Percentiles rank a stretch among this genome's conserved stretches.
These are phyloP conservation scores for Danio aesculapii DNA, from an alignment of 2,797 vertebrate species.

Conservation along the genomic window DNA sequence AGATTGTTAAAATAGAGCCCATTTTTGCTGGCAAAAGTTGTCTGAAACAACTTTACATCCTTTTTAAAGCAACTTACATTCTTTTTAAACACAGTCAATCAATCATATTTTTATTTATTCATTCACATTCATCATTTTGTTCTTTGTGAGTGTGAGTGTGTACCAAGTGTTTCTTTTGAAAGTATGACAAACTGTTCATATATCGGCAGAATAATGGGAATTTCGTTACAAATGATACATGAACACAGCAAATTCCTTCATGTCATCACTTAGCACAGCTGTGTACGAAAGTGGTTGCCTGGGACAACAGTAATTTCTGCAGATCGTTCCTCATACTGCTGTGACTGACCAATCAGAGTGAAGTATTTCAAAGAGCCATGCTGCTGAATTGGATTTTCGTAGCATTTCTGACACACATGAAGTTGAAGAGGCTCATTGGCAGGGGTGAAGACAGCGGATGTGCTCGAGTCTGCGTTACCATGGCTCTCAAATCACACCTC, in stretches of 20 bases:
- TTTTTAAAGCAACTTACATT: too few relatives aligned
- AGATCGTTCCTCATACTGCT: not conserved
- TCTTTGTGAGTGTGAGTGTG: too few relatives aligned
- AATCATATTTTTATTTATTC: too few relatives aligned
- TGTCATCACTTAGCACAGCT: not conserved
- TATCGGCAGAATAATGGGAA: not conserved
- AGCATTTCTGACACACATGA: conserved; percentile 8
- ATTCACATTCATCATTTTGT: too few relatives aligned
- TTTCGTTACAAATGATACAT: not conserved
- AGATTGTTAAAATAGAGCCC: too few relatives aligned
- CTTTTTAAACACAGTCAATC: too few relatives aligned
- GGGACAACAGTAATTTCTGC: not conserved
- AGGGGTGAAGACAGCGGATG: conserved; percentile 18
- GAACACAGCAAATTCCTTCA: not conserved
- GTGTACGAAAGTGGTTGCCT: not conserved
- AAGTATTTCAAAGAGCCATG: not conserved
- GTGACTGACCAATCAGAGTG: not conserved
- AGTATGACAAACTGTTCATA: too few relatives aligned
- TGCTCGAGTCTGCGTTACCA: conserved; percentile 39
- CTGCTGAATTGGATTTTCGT: not conserved
- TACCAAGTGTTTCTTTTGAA: too few relatives aligned
- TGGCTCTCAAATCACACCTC: conserved; percentile 40
- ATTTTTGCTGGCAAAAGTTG: too few relatives aligned
- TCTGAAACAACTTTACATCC: too few relatives aligned
- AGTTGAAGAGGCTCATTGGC: conserved; percentile 26